A percentile compares a stretch with the other conserved stretches of the same genome.
phyloP scores from a whole-genome alignment of 2,797 vertebrate species.

The Lophotriccus pileatus region DNA sequence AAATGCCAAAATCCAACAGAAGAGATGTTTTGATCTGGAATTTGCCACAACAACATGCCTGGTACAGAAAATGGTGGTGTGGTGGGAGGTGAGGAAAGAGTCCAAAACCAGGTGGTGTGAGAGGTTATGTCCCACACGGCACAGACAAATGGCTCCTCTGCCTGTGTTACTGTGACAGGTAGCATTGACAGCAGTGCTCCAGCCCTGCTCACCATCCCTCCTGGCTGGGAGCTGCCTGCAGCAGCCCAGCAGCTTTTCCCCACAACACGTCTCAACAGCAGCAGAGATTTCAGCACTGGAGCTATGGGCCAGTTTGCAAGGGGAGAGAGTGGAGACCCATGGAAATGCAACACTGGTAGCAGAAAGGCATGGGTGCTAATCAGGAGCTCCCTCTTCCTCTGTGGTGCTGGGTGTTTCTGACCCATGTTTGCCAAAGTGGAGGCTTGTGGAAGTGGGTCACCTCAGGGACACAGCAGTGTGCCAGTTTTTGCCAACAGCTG shows the following conservation, averaged over 20 bases:
- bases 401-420: neutral
- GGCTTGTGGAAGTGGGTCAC: neutral
- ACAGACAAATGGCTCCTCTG: neutral
- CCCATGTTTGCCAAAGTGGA: neutral
- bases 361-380: neutral
- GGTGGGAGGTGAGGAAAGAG: neutral
- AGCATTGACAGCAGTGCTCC: neutral
- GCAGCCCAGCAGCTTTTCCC: neutral
- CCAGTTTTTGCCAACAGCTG: neutral
- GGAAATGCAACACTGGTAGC: neutral
- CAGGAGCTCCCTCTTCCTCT: neutral
- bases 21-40: neutral
- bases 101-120: neutral
- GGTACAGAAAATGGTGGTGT: neutral
- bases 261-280: neutral
- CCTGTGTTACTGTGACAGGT: too few species aligned
- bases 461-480: neutral
- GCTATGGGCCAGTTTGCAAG: neutral
- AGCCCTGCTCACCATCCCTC: neutral
- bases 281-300: neutral
- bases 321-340: neutral
- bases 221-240: neutral
- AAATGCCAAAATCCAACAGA: neutral
- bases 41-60: neutral
- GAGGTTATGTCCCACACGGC: neutral